phyloP scores from a whole-genome alignment of 2,888 invertebrate genomes.

The Oasisia sp. region DNA sequence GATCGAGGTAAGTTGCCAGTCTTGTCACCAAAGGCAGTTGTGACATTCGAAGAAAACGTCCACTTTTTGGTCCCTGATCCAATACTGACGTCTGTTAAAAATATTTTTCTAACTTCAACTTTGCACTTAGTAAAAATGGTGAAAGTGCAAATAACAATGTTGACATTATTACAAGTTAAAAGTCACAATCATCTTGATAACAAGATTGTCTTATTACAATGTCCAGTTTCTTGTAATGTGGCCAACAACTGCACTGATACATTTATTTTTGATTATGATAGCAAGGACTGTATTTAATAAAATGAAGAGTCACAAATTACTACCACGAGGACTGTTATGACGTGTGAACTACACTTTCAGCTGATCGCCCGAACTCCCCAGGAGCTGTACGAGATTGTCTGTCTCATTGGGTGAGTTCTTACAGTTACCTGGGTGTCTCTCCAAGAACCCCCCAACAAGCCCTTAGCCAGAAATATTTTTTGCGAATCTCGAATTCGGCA shows the following conservation, averaged over 20 bases:
- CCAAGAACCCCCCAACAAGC: too few species aligned
- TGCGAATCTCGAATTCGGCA: too few species aligned
- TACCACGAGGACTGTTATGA: constrained; percentile 17
- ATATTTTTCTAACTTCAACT: too few species aligned
- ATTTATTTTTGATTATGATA: too few species aligned
- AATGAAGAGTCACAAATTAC: background rate
- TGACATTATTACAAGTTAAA: too few species aligned
- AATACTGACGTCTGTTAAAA: background rate
- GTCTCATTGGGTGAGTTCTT: constrained; percentile 80
- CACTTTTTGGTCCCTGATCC: background rate
- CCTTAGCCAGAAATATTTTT: too few species aligned
- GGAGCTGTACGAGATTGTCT: constrained; percentile 96
- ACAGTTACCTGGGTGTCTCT: background rate
- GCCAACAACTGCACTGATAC: too few species aligned
- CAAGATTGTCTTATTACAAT: too few species aligned
- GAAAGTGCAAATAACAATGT: too few species aligned
- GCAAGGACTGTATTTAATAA: background rate
- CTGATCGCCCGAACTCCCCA: constrained; percentile 91
- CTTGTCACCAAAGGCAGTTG: background rate
- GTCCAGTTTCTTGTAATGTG: too few species aligned
- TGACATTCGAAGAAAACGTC: background rate
- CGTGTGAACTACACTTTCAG: constrained; percentile 64
- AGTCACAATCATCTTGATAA: too few species aligned
- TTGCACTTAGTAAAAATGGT: too few species aligned
- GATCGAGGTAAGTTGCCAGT: background rate